A percentile compares a stretch with the other conserved stretches of the same genome.
These are phyloP conservation scores for Hyles lineata DNA, from an alignment of 2,888 invertebrate species.

Conservation along the genomic window DNA sequence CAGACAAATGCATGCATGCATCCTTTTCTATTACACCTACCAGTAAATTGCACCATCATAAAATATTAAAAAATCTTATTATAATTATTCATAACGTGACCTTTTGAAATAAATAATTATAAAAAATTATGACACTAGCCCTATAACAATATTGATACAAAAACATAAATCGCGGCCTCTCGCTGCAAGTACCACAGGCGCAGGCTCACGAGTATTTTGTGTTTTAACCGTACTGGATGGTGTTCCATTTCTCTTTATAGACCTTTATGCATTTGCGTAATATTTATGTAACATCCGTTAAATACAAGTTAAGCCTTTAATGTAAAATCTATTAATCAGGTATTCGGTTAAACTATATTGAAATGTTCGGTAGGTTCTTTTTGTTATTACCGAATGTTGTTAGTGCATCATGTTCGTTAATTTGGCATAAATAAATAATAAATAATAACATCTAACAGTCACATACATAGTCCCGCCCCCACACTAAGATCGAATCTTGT, in stretches of 20 bases:
- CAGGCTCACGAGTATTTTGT: slow-evolving; percentile 57
- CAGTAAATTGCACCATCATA: no score
- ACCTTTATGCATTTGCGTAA: slow-evolving; percentile 51
- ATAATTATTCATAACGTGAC: no score
- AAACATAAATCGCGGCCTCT: slow-evolving; percentile 33
- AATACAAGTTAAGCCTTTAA: slow-evolving; percentile 43
- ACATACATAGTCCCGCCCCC: no score
- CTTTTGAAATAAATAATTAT: no score
- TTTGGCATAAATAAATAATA: no score
- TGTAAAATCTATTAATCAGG: slow-evolving; percentile 41
- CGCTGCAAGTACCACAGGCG: slow-evolving; percentile 40
- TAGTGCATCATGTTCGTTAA: background rate
- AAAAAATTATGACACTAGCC: no score
- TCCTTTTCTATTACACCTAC: no score
- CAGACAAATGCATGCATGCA: no score
- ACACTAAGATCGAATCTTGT: no score
- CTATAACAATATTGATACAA: no score
- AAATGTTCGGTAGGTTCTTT: slow-evolving; percentile 11
- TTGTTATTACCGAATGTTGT: slow-evolving; percentile 17
- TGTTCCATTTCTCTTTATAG: slow-evolving; percentile 57
- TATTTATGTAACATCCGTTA: slow-evolving; percentile 46
- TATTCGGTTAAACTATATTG: slow-evolving; percentile 36
- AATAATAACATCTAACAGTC: no score
- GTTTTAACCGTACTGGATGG: slow-evolving; percentile 53
- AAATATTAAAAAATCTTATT: no score